Conservation (phyloP, 2,113 vertebrate genomes). For the Octodon degus region DNA sequence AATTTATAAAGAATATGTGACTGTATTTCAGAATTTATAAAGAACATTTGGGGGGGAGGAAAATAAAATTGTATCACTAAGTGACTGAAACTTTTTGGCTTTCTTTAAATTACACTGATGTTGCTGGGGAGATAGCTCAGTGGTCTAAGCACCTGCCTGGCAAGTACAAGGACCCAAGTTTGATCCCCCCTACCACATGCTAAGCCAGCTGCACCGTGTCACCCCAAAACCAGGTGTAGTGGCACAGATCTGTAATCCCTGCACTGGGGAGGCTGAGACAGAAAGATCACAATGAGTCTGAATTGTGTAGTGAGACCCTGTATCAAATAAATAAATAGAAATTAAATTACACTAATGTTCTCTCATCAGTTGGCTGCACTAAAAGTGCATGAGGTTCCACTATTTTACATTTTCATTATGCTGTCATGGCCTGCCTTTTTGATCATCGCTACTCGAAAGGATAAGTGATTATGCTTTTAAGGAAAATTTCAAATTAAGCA, state of each 20-base stretch:
- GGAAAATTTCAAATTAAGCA: background rate
- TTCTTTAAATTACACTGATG: background rate
- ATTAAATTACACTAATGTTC: background rate
- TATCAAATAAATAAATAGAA: too few species aligned
- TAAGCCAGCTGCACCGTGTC: too few species aligned
- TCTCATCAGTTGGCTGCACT: background rate
- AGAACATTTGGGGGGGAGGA: background rate
- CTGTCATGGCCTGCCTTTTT: background rate
- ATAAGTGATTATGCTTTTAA: background rate
- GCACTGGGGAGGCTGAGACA: too few species aligned
- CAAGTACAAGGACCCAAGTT: too few species aligned
- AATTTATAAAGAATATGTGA: background rate
- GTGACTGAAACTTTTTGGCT: background rate
- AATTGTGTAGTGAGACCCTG: too few species aligned
- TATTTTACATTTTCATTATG: background rate
- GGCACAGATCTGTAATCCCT: too few species aligned
- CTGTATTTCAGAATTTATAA: constrained; percentile 30
- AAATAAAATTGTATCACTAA: background rate
- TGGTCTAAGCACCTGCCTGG: too few species aligned
- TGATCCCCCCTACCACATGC: too few species aligned
- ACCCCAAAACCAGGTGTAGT: too few species aligned
- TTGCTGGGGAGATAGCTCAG: background rate
- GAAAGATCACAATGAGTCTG: too few species aligned
- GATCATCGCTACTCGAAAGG: background rate
- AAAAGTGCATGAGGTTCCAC: background rate